Percentiles rank a stretch among this genome's conserved stretches.
Evolutionary conservation across 2,113 vertebrate species (phyloP).

Genomic region (Motacilla tschutschensis): DNA sequence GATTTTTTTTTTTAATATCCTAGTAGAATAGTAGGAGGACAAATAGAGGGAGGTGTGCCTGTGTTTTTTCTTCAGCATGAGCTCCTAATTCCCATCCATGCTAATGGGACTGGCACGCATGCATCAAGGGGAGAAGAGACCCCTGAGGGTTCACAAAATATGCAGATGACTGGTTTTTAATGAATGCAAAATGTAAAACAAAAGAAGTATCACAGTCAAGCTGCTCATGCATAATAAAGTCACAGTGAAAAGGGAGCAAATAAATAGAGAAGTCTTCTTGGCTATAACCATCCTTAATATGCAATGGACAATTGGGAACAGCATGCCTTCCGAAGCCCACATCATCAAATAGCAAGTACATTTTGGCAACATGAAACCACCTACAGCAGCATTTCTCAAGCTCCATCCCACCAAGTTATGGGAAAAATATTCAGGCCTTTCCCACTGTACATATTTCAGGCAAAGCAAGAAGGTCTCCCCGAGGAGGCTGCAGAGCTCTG

Average conservation of each 20-base stretch:
- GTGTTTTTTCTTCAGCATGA: constrained; percentile 59
- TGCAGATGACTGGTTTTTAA: constrained; percentile 86
- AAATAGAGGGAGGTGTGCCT: constrained; percentile 23
- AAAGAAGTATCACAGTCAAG: constrained; percentile 74
- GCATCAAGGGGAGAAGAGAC: constrained; percentile 75
- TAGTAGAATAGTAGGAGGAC: constrained; percentile 40
- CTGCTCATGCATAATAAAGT: constrained; percentile 78
- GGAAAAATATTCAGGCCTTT: constrained; percentile 24
- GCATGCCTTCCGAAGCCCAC: constrained; percentile 62
- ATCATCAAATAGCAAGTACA: constrained; percentile 73
- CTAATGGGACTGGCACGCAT: constrained; percentile 73
- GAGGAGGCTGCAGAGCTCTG: neutral
- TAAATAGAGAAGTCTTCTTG: constrained; percentile 73
- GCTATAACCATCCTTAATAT: constrained; percentile 73
- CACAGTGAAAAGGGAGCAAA: constrained; percentile 71
- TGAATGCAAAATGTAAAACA: constrained; percentile 84
- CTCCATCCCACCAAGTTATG: neutral
- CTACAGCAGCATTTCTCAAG: neutral
- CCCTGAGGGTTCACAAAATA: constrained; percentile 79
- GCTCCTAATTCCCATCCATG: constrained; percentile 70
- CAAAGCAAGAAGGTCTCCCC: neutral
- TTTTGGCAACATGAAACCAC: constrained; percentile 62
- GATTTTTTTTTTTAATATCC: constrained; percentile 34
- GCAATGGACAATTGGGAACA: constrained; percentile 82
- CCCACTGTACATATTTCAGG: neutral